These are phyloP conservation scores for Tragelaphus eurycerus DNA, from an alignment of 2,797 vertebrate genomes.

Conservation along the genomic window DNA sequence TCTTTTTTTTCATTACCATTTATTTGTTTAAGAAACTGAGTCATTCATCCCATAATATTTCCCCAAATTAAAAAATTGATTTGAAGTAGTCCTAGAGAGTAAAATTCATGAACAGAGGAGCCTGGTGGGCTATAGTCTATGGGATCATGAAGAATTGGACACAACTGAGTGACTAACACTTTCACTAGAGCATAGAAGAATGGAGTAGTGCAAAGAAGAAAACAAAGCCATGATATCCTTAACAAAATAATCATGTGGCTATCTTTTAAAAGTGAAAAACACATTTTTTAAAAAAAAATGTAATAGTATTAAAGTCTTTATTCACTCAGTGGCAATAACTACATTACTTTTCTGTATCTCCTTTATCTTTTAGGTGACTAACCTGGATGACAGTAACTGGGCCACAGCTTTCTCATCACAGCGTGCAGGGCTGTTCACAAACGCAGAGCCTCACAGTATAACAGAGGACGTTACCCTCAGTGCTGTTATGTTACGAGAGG, in stretches of 20 bases:
- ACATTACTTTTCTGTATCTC: background rate
- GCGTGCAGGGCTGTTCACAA: conserved; percentile 80
- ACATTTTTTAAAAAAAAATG: background rate
- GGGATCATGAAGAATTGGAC: background rate
- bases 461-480: conserved; percentile 91
- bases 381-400: conserved; percentile 93
- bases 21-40: background rate
- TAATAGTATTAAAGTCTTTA: background rate
- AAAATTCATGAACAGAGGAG: background rate
- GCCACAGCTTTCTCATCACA: conserved; percentile 87
- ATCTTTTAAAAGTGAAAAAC: conserved; percentile 22
- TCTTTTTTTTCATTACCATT: background rate
- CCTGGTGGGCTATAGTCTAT: background rate
- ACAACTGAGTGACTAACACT: background rate
- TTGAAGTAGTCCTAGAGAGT: background rate
- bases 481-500: conserved; percentile 92
- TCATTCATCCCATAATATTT: background rate
- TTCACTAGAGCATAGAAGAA: background rate
- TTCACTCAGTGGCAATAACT: background rate
- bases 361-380: conserved; percentile 51
- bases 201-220: background rate
- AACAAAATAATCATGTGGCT: background rate
- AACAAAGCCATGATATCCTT: background rate
- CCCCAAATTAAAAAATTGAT: background rate
- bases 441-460: conserved; percentile 83